Percentiles rank a stretch among this genome's conserved stretches.
These are phyloP conservation scores for Muscidifurax raptorellus DNA, from an alignment of 1,140 invertebrate genomes.

Conservation along the genomic window DNA sequence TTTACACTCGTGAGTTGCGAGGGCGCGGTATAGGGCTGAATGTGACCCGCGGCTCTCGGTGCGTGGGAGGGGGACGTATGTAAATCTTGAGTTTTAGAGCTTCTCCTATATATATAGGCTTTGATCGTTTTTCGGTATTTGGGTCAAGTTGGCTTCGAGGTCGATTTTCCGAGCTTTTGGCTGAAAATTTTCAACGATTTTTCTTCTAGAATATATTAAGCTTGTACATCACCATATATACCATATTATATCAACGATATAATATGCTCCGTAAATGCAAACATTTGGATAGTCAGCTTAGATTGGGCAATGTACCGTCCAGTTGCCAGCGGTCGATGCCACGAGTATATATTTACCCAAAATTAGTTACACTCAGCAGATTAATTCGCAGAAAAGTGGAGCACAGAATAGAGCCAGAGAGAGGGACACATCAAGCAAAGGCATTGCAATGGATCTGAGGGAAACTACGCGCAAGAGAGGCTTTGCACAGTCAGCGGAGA, in stretches of 20 bases:
- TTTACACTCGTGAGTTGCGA: background rate
- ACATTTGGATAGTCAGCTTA: background rate
- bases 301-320: background rate
- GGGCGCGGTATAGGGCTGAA: background rate
- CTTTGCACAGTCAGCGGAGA: background rate
- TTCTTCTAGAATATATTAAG: background rate
- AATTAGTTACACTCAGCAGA: background rate
- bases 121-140: background rate
- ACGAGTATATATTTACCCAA: background rate
- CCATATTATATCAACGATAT: background rate
- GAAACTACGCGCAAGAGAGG: background rate
- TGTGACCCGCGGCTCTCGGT: background rate
- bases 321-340: background rate
- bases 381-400: background rate
- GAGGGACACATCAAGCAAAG: background rate
- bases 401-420: background rate
- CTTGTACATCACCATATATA: background rate
- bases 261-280: background rate
- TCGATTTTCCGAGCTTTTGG: background rate
- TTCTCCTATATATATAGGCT: background rate
- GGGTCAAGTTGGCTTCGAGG: background rate
- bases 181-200: no score
- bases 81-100: constrained; percentile 1
- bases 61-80: background rate
- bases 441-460: no score